Conservation (phyloP, 1,140 invertebrate genomes). For the Zaprionus taronus region DNA sequence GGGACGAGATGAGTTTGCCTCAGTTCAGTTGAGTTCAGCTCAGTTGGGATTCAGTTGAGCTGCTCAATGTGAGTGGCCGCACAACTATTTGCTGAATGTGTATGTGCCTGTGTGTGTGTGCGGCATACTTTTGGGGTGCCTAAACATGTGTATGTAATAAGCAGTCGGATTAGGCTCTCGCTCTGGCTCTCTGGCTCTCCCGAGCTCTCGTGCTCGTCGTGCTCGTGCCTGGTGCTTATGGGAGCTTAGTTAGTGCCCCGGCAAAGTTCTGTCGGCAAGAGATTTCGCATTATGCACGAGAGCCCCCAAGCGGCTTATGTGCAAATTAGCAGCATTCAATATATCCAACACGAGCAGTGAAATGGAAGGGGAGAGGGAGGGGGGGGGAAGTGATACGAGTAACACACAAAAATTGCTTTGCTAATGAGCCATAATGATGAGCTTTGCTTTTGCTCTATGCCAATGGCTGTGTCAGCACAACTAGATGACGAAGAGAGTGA, state of each 20-base stretch:
- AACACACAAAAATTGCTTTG: conserved; percentile 74
- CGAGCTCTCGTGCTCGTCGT: conserved; percentile 18
- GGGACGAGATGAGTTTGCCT: conserved; percentile 36
- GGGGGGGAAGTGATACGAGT: conserved; percentile 25
- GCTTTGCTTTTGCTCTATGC: conserved; percentile 56
- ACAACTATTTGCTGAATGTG: conserved; percentile 37
- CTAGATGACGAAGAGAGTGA: background rate
- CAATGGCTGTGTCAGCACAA: conserved; percentile 31
- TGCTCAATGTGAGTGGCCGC: background rate
- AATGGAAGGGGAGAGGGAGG: background rate
- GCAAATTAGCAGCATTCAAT: conserved; percentile 81
- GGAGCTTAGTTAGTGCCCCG: conserved; percentile 49
- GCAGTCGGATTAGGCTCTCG: conserved; percentile 65
- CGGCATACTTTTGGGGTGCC: conserved; percentile 38
- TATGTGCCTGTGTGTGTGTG: conserved; percentile 19
- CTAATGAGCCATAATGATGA: conserved; percentile 81
- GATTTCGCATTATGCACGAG: conserved; percentile 63
- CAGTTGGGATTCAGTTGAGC: conserved; percentile 26
- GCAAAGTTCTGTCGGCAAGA: conserved; percentile 66
- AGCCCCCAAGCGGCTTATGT: conserved; percentile 62
- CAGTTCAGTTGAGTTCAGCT: conserved; percentile 11
- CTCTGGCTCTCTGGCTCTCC: conserved; percentile 13
- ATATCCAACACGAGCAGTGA: conserved; percentile 54
- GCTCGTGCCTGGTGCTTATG: conserved; percentile 31
- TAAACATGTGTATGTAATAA: conserved; percentile 65